Percentiles rank a stretch among this genome's conserved stretches.
Conservation (phyloP, 2,113 vertebrate species). For the Nycticorax nycticorax region DNA sequence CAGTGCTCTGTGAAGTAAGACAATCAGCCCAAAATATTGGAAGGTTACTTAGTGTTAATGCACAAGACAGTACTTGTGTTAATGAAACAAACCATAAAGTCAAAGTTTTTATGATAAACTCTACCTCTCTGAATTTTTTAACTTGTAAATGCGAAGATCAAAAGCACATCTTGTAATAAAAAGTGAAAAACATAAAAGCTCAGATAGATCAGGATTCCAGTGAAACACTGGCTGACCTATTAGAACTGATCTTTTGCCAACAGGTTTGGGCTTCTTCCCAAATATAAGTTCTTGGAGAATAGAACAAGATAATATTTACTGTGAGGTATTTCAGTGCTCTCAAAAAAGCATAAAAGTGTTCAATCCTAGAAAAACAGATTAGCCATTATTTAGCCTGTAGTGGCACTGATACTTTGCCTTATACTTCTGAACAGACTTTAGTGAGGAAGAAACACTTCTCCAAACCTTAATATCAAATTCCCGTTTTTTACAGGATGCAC, state of each 20-base stretch:
- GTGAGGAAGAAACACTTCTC: not conserved
- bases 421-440: not conserved
- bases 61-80: not conserved
- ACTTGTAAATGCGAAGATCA: not conserved
- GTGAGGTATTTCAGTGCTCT: not conserved
- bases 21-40: not conserved
- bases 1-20: not conserved
- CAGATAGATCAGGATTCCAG: not conserved
- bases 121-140: not conserved
- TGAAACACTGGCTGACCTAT: not conserved
- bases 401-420: not conserved
- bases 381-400: not conserved
- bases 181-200: not conserved
- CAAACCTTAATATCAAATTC: not conserved
- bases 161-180: not conserved
- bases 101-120: not conserved
- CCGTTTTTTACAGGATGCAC: not conserved
- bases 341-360: not conserved
- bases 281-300: not conserved
- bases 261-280: not conserved
- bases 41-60: not conserved
- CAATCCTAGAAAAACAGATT: not conserved
- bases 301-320: not conserved
- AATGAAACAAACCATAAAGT: slow-evolving; percentile 7
- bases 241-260: not conserved